Base-by-base conservation (phyloP, 2,797 vertebrate genomes). In the Notoglanidium macrostoma region DNA sequence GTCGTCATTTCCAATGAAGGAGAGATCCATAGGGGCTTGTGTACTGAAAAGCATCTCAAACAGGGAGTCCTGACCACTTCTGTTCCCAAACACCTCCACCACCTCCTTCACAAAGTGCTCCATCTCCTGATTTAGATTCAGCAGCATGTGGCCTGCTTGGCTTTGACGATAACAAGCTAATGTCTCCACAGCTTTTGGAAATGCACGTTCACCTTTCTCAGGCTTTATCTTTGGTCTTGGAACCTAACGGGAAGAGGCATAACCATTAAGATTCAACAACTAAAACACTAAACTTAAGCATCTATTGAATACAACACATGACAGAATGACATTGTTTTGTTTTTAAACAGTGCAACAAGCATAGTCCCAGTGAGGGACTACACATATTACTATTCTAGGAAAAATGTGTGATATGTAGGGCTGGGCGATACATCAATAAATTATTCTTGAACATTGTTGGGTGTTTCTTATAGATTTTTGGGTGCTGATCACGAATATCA, bases 71-170 rank as follows among this genome's bases (percentile, higher is more conserved):
- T 95, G 98, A 46, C 98, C 97, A 2, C 93, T 96, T 82, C 94
- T 94, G 91, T 98, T 99, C 67, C 97, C 97, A 93, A 98, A 98
- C 3, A 95, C 96, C 91, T 99, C 98, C 85, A 98, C 97, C 88
- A 99, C 94, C 88, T 99, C 97, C 92, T 95, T 96, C 87, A 98
- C 95, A 92, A 97, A 96, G 82, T 95, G 93, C 67, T 95, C 93
- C 21, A 96, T 92, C 87, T 97, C 96, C 12, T 87, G 91, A 92
- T 95, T 97, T 91, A 99, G 93, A 86, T 97, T 98, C 87, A 99
- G 92, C 92, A 99, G 92, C 97, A 99, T 98, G 91, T 99, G 98
- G 29, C 98, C 98, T 35, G 98, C 97, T 85, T 99, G 98, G 94
- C 98, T 99, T 91, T 97, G 97, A 57, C 98, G 94, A 93, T 99